These are phyloP conservation scores for Menidia beryllina DNA, from an alignment of 2,113 vertebrate genomes.

Conservation along the genomic window DNA sequence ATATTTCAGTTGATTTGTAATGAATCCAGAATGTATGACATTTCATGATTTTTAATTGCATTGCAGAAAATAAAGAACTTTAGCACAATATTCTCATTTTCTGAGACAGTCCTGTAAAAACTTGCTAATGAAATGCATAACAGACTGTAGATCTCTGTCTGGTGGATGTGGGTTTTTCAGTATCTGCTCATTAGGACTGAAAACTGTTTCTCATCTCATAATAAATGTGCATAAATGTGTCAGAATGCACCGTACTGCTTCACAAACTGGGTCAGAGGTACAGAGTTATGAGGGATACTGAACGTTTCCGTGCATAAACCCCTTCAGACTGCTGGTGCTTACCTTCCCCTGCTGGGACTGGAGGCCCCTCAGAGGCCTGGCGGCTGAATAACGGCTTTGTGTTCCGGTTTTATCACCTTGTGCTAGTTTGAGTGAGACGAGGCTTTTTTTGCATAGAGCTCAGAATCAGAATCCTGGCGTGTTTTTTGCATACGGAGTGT, in stretches of 20 bases:
- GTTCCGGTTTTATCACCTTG: background rate
- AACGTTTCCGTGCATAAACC: too few relatives aligned
- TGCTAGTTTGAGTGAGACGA: background rate
- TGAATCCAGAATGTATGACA: too few relatives aligned
- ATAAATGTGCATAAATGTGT: constrained; percentile 3
- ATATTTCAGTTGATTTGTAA: too few relatives aligned
- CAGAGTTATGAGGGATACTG: constrained; percentile 3
- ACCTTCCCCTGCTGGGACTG: constrained; percentile 13
- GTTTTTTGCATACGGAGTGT: constrained; percentile 35
- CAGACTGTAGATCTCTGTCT: background rate
- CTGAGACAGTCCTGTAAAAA: too few relatives aligned
- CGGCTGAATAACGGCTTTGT: constrained; percentile 36
- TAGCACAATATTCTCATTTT: too few relatives aligned
- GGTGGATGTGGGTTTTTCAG: background rate
- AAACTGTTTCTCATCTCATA: background rate
- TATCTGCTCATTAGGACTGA: background rate
- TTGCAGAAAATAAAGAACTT: too few relatives aligned
- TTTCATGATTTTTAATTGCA: too few relatives aligned
- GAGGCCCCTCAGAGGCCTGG: constrained; percentile 1
- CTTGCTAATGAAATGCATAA: background rate
- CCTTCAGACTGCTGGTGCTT: constrained; percentile 8
- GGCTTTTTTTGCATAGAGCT: constrained; percentile 38
- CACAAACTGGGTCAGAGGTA: constrained; percentile 8
- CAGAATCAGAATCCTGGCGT: constrained; percentile 1
- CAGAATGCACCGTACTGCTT: background rate